These are phyloP conservation scores for Caenorhabditis doughertyi DNA, from an alignment of 2,888 invertebrate species.

Conservation along the genomic window DNA sequence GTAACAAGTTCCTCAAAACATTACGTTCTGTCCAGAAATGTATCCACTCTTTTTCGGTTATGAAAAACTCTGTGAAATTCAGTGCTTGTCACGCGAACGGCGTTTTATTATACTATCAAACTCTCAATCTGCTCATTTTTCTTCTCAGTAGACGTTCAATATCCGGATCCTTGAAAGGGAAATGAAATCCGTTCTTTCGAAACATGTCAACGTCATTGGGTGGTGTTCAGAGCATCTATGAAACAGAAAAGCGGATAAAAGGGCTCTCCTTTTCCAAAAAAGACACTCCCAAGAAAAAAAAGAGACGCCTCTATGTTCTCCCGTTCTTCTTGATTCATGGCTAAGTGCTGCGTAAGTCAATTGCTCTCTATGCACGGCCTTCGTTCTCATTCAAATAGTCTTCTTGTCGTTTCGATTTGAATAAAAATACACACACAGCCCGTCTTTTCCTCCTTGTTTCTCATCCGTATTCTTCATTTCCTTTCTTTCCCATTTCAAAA, in stretches of 20 bases:
- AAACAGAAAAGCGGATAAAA: slow-evolving; percentile 3
- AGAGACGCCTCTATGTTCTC: background rate
- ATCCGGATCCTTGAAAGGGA: too few relatives aligned
- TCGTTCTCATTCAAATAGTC: slow-evolving; percentile 41
- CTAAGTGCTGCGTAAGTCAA: slow-evolving; percentile 12
- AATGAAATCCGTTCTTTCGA: too few relatives aligned
- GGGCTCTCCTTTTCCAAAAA: background rate
- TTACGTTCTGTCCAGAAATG: too few relatives aligned
- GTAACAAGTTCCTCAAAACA: too few relatives aligned
- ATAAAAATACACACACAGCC: slow-evolving; percentile 22
- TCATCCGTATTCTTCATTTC: slow-evolving; percentile 3
- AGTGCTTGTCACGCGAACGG: too few relatives aligned
- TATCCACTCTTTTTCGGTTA: too few relatives aligned
- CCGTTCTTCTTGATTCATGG: slow-evolving; percentile 36
- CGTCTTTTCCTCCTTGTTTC: slow-evolving; percentile 20
- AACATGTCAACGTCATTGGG: background rate
- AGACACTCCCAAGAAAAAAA: background rate
- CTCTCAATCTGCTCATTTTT: too few relatives aligned
- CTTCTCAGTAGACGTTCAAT: too few relatives aligned
- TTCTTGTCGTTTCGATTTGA: slow-evolving; percentile 17
- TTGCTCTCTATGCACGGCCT: background rate
- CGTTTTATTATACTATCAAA: too few relatives aligned
- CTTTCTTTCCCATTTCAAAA: background rate
- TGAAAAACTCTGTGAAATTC: too few relatives aligned
- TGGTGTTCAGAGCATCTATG: background rate